These are phyloP conservation scores for Myocastor coypus DNA, from an alignment of 2,113 vertebrate species.

Conservation along the genomic window DNA sequence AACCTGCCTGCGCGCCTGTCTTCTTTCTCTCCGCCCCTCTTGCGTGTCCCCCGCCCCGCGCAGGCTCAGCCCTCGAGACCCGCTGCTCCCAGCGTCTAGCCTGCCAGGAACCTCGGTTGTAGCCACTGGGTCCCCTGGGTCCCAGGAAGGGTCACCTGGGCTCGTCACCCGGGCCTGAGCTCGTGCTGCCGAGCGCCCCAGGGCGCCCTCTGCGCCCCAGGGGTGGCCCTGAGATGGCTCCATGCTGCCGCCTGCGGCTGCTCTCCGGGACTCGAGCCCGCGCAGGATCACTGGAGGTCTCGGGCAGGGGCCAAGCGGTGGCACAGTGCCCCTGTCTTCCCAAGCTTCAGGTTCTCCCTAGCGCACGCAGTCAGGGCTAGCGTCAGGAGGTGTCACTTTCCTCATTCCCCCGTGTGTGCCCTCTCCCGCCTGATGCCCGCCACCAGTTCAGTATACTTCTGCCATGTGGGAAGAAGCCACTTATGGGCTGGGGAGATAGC, in stretches of 20 bases:
- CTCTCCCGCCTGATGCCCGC: background rate
- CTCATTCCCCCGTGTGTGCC: no score
- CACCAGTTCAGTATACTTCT: background rate
- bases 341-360: background rate
- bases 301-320: background rate
- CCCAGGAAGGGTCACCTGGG: background rate
- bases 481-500: no score
- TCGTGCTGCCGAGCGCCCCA: rapidly evolving
- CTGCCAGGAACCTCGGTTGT: background rate
- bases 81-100: background rate
- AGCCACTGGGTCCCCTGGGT: background rate
- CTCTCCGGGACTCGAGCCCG: background rate
- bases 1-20: constrained; percentile 76
- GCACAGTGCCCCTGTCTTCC: background rate
- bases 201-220: background rate
- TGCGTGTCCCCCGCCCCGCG: background rate
- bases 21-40: constrained; percentile 71
- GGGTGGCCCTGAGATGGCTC: background rate
- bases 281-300: rapidly evolving
- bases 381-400: background rate
- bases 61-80: background rate
- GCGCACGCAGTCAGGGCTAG: background rate
- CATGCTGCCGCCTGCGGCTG: no score
- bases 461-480: background rate
- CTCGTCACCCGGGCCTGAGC: no score